Evolutionary conservation across 2,888 invertebrate species (phyloP), one percentile per base, ranked within the genome.

Genomic region (Pelosia muscerda): DNA sequence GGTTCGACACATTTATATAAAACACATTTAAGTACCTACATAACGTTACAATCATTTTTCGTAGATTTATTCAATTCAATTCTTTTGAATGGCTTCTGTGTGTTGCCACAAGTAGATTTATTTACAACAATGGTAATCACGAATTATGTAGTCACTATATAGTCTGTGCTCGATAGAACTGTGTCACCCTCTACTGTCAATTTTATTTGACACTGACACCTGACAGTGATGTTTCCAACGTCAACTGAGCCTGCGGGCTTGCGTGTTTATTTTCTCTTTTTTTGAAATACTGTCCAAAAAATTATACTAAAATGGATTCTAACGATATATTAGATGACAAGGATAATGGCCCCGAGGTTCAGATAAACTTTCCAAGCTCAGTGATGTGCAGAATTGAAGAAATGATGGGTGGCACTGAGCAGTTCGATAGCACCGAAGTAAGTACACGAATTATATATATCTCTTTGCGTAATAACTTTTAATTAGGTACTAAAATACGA

Each of bases 401-500:
- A 97, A 97, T 99, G 58, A 95, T 99, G 81, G 98, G 98, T 42
- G 98, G 98, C 80, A 97, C 97, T 65, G 99, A 99, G 91, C 98
- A 98, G 3, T 95, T 99, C 83, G 99, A 99, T 77, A 92, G 86
- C 69, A 91, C 93, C 96, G 97, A 94, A 83, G 94, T 93, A 78
- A 83, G 84, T 81, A 65, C 62, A 3, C 23, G 15, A 62, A 49
- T n/a, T 55, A 15, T 49, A 26, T 19, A 25, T 34, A n/a, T 34
- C 13, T 55, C n/a, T 26, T 28, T 57, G 26, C 28, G n/a, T 57
- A 57, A n/a, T 57, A 15, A 57, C 2, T 9, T 28, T 26, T 57
- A 57, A 26, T 26, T 28, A 57, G 6, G 19, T 19, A 31, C 28
- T 15, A 25, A 54, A 23, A 55, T 25, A 25, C 23, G 55, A 4